Conservation (phyloP, 64 coral and sea anemone species). For the Acropora tenuis region DNA sequence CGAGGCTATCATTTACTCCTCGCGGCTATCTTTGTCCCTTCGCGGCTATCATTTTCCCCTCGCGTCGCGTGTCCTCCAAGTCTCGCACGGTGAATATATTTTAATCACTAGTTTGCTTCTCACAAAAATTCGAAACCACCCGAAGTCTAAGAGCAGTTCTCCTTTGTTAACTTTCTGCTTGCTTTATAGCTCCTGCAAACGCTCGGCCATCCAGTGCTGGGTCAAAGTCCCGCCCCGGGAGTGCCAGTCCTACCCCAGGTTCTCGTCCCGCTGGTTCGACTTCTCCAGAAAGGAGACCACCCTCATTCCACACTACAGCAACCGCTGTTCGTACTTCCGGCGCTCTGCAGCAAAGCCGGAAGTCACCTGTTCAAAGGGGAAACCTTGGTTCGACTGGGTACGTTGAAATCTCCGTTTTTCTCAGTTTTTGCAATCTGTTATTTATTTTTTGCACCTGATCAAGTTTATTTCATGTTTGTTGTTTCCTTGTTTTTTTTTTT, state of each 20-base stretch:
- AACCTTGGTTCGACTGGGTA: slow-evolving; percentile 57
- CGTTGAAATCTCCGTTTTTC: not conserved
- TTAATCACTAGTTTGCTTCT: no score
- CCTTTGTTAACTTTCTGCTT: not conserved
- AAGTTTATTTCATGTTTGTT: not conserved
- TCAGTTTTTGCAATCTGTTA: no score
- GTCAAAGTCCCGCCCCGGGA: not conserved
- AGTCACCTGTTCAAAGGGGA: slow-evolving; percentile 28
- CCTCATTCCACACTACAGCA: slow-evolving; percentile 45
- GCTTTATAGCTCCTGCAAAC: not conserved
- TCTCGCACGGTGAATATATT: no score
- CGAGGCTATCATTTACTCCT: no score
- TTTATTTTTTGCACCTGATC: no score
- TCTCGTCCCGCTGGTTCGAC: not conserved
- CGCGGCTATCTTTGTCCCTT: no score
- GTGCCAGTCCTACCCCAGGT: not conserved
- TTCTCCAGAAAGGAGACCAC: slow-evolving; percentile 33
- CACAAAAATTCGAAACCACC: no score
- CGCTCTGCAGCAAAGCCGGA: slow-evolving; percentile 46
- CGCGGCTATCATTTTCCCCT: no score
- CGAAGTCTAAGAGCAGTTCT: not conserved
- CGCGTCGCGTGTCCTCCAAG: no score
- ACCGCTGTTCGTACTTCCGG: slow-evolving; percentile 57
- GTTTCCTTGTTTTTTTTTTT: not conserved
- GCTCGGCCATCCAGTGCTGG: not conserved